phyloP scores from a whole-genome alignment of 2,888 invertebrate species.

The Caradrina clavipalpis region DNA sequence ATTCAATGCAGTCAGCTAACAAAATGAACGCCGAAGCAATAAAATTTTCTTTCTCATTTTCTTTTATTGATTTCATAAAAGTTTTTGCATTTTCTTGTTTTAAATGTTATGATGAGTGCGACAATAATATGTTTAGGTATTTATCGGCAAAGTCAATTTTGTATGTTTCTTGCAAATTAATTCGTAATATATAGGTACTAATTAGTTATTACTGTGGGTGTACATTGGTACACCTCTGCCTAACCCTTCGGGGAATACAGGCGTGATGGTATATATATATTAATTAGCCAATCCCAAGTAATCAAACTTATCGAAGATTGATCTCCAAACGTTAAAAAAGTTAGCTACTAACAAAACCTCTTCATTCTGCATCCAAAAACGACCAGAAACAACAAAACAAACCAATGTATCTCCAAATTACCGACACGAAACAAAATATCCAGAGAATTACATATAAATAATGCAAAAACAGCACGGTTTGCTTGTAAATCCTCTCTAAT shows the following conservation, averaged over 20 bases:
- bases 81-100: not conserved
- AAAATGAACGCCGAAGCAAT: slow-evolving; percentile 1
- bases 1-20: slow-evolving; percentile 12
- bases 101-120: no score
- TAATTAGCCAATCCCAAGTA: no score
- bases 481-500: slow-evolving; percentile 68
- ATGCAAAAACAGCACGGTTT: slow-evolving; percentile 66
- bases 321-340: not conserved
- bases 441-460: slow-evolving; percentile 64
- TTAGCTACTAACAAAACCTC: not conserved
- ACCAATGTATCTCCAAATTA: slow-evolving; percentile 45
- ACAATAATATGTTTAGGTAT: no score
- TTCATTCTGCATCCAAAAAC: slow-evolving; percentile 8
- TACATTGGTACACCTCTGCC: no score
- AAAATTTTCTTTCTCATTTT: slow-evolving; percentile 9
- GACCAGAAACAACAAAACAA: slow-evolving; percentile 18
- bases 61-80: not conserved
- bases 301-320: no score
- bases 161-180: no score
- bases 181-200: no score
- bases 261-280: accelerated
- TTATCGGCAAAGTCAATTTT: no score
- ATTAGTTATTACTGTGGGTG: no score
- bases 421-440: slow-evolving; percentile 44
- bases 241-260: no score